These are phyloP conservation scores for Bathybates hornii DNA, from an alignment of 2,113 vertebrate genomes.

Conservation along the genomic window DNA sequence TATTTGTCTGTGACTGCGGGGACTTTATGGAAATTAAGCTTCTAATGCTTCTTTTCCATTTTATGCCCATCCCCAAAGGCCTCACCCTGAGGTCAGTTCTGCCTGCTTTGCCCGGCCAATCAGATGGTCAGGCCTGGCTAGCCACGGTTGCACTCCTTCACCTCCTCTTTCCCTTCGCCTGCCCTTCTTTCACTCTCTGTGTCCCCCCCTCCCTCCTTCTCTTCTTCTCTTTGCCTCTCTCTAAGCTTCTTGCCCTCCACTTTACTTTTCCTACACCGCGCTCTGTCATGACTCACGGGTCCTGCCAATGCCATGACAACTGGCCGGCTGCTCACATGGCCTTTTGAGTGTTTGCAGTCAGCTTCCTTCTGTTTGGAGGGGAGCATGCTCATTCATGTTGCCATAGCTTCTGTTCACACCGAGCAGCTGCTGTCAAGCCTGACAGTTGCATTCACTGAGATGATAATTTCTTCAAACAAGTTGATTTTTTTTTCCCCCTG, in stretches of 20 bases:
- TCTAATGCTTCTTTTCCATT: constrained; percentile 47
- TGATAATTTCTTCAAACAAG: not conserved
- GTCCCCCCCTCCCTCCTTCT: not conserved
- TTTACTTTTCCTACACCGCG: constrained; percentile 62
- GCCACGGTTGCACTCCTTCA: constrained; percentile 34
- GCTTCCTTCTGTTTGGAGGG: constrained; percentile 39
- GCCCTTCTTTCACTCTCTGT: not conserved
- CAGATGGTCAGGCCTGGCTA: constrained; percentile 45
- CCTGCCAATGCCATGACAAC: constrained; percentile 64
- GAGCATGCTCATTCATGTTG: constrained; percentile 20
- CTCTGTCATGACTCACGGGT: constrained; percentile 65
- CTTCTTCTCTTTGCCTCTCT: not conserved
- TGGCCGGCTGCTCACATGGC: constrained; percentile 50
- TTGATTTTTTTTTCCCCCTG: rapidly evolving
- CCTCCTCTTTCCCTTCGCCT: constrained; percentile 8
- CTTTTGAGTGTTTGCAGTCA: constrained; percentile 51
- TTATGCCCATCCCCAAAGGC: constrained; percentile 22
- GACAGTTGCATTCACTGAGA: not conserved
- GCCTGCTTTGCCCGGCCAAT: constrained; percentile 26
- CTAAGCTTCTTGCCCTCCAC: constrained; percentile 19
- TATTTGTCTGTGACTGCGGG: constrained; percentile 28
- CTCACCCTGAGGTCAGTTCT: constrained; percentile 46
- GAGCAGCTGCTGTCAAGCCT: constrained; percentile 4
- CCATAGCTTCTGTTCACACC: constrained; percentile 33
- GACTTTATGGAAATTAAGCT: constrained; percentile 21